Evolutionary conservation across 2,113 vertebrate species (phyloP), one percentile per base, ranked within the genome.

Genomic region (Rana temporaria): DNA sequence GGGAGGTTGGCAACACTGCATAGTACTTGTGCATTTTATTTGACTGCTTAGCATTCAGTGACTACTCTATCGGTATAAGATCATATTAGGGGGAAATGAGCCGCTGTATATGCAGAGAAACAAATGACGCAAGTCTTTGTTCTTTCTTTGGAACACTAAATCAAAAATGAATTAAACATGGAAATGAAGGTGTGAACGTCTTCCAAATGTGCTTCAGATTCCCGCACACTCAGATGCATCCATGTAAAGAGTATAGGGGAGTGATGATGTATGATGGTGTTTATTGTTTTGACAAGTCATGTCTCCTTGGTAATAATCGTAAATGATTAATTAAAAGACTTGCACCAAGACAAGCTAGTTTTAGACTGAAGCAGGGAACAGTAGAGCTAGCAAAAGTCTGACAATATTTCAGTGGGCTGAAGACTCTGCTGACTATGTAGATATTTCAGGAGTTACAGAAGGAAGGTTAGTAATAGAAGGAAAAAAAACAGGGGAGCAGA

Each of bases 321-420:
- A 55, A 48, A 65, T 65, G 57, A 48, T 78, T 65, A 66, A 78
- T 78, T 78, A 66, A 78, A 78, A 78, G 62, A 64, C 65, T 24
- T 78, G 75, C 57, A 66, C 17, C 19, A 11, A 66, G 42, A 32
- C 53, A 66, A 66, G 24, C 62, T 65, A 20, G 17, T 20, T 52
- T 66, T 60, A 65, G 38, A 20, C 7, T 26, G 60, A 19, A 59
- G 3, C 59, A 48, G 15, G n/a, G 24, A 78, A 78, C 9, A 48
- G 48, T 20, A 42, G 8, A 26, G 60, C 17, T 48, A 55, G 62
- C 17, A 77, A 22, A 48, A 55, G 62, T 26, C 15, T 52, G 20
- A 55, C n/a, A 5, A 55, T 30, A 56, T 34, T 38, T 30, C 26
- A 53, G 34, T 20, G 17, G 48, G 20, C 24, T 78, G 17, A 19